These are phyloP conservation scores for Balanococcus diminutus DNA, from an alignment of 2,888 invertebrate species.

Conservation along the genomic window DNA sequence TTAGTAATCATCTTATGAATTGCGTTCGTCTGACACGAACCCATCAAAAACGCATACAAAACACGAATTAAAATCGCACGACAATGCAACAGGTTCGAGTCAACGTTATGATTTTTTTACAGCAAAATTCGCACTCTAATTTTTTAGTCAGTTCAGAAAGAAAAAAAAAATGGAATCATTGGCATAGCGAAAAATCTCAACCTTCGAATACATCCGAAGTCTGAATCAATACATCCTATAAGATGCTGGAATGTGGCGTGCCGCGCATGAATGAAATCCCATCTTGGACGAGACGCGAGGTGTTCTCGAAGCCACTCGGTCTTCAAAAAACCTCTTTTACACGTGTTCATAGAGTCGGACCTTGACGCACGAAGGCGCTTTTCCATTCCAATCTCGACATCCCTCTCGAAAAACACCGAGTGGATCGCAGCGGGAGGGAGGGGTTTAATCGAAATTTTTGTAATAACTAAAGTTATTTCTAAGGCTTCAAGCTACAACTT, in stretches of 20 bases:
- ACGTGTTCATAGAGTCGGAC: neutral
- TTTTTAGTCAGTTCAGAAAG: neutral
- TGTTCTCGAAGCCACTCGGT: neutral
- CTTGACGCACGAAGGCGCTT: too few species aligned
- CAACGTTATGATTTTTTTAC: neutral
- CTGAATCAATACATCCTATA: neutral
- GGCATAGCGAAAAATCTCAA: neutral
- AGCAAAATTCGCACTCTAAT: neutral
- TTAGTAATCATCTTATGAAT: too few species aligned
- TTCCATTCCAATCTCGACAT: neutral
- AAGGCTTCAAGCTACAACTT: too few species aligned
- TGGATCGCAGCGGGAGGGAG: too few species aligned
- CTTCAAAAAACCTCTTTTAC: neutral
- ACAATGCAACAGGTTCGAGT: conserved; percentile 11
- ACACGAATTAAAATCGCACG: neutral
- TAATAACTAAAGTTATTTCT: too few species aligned
- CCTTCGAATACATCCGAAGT: neutral
- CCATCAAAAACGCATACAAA: neutral
- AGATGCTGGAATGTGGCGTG: neutral
- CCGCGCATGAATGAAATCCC: conserved; percentile 7
- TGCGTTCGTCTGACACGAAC: neutral
- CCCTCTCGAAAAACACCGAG: neutral
- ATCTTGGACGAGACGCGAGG: neutral
- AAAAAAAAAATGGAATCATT: neutral
- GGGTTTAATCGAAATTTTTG: too few species aligned